Conservation (phyloP, 2,113 vertebrate genomes). For the Catharus minimus region DNA sequence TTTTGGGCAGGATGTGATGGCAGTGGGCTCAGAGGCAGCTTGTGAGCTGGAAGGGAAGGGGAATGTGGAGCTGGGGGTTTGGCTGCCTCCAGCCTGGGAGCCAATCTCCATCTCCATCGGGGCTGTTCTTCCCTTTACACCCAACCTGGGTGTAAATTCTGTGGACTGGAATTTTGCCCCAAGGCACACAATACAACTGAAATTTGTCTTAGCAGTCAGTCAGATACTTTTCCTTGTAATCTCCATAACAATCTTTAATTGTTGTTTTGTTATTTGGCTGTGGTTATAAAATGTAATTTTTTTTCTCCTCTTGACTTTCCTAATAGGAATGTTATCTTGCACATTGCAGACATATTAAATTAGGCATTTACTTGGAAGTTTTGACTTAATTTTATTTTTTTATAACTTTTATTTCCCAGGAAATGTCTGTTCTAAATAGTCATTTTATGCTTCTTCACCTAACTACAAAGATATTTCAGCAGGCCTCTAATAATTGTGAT, state of each 20-base stretch:
- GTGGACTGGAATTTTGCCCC: constrained; percentile 7
- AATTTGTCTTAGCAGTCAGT: background rate
- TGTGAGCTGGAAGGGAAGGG: background rate
- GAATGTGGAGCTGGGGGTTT: background rate
- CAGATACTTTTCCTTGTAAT: background rate
- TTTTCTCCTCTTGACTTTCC: background rate
- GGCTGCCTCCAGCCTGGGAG: background rate
- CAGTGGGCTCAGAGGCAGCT: background rate
- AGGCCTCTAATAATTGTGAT: background rate
- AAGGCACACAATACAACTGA: fast-evolving
- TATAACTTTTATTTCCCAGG: background rate
- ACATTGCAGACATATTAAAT: background rate
- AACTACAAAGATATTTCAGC: background rate
- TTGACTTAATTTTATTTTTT: background rate
- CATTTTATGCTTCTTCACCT: background rate
- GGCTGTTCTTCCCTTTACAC: background rate
- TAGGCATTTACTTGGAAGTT: background rate
- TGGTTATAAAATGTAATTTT: background rate
- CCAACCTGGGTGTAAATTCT: background rate
- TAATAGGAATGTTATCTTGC: background rate
- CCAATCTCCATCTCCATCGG: background rate
- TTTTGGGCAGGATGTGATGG: background rate
- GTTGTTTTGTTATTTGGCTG: background rate
- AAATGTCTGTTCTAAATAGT: background rate
- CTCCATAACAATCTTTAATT: constrained; percentile 1